phyloP scores from a whole-genome alignment of 2,888 invertebrate species.

The Amblyteles armatorius region DNA sequence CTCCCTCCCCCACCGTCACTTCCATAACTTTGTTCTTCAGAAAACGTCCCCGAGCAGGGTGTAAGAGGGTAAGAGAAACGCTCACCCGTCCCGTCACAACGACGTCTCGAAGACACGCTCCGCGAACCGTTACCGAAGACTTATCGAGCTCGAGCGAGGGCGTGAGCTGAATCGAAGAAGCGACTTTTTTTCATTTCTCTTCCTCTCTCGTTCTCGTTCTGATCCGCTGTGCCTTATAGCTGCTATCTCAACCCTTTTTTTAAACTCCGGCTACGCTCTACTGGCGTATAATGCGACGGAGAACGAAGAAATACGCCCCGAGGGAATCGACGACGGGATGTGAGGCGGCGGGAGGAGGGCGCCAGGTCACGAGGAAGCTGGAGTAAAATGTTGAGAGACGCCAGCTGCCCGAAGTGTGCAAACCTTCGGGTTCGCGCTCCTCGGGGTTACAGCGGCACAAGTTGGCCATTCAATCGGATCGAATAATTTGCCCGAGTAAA shows the following conservation, averaged over 20 bases:
- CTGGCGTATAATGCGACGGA: constrained; percentile 50
- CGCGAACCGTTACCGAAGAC: constrained; percentile 66
- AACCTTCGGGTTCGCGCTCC: background rate
- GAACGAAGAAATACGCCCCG: constrained; percentile 46
- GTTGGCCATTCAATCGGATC: constrained; percentile 26
- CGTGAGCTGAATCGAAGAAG: constrained; percentile 70
- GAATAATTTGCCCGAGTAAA: constrained; percentile 21
- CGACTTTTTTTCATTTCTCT: constrained; percentile 44
- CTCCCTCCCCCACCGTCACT: constrained; percentile 6
- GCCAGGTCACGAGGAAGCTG: constrained; percentile 13
- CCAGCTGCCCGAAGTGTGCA: background rate
- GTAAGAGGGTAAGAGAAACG: constrained; percentile 17
- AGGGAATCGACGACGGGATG: constrained; percentile 55
- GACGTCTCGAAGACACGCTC: constrained; percentile 63
- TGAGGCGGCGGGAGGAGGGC: constrained; percentile 26
- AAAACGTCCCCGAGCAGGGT: constrained; percentile 13
- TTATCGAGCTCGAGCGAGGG: constrained; percentile 66
- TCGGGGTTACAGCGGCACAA: background rate
- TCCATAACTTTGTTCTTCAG: constrained; percentile 9
- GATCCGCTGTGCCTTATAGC: constrained; percentile 1
- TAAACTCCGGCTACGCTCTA: background rate
- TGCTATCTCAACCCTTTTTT: constrained; percentile 8
- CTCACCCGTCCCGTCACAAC: constrained; percentile 30
- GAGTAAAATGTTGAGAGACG: constrained; percentile 25
- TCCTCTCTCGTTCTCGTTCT: background rate